A percentile compares a stretch with the other conserved stretches of the same genome.
Evolutionary conservation across 2,797 vertebrate genomes (phyloP).

Genomic region (Trichosurus vulpecula): DNA sequence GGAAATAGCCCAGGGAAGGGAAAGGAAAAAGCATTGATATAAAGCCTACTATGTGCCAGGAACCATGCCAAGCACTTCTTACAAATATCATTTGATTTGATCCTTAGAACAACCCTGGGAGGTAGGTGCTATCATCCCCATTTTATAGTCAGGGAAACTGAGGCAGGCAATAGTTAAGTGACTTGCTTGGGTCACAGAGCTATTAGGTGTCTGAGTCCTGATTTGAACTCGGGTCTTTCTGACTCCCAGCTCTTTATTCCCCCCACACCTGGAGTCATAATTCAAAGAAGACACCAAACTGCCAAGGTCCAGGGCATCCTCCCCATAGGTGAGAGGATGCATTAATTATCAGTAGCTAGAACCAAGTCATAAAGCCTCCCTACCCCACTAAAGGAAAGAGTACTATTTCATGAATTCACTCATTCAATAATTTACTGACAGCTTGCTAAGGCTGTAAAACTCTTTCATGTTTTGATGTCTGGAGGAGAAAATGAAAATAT

Average conservation of each 20-base stretch:
- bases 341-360: neutral
- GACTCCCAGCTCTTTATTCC: neutral
- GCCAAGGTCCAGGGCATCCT: neutral
- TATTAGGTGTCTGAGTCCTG: neutral
- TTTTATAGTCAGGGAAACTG: neutral
- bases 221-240: neutral
- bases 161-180: neutral
- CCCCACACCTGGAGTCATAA: neutral
- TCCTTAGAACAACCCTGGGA: neutral
- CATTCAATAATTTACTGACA: neutral
- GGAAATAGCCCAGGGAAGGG: neutral
- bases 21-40: neutral
- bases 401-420: neutral
- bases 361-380: neutral
- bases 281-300: neutral
- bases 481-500: neutral
- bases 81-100: neutral
- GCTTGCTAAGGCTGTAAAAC: neutral
- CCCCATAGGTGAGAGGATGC: neutral
- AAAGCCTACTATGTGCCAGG: neutral
- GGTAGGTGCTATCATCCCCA: neutral
- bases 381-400: neutral
- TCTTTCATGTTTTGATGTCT: neutral
- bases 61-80: neutral
- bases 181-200: neutral